phyloP scores from a whole-genome alignment of 2,113 vertebrate species.

The Rafetus swinhoei region DNA sequence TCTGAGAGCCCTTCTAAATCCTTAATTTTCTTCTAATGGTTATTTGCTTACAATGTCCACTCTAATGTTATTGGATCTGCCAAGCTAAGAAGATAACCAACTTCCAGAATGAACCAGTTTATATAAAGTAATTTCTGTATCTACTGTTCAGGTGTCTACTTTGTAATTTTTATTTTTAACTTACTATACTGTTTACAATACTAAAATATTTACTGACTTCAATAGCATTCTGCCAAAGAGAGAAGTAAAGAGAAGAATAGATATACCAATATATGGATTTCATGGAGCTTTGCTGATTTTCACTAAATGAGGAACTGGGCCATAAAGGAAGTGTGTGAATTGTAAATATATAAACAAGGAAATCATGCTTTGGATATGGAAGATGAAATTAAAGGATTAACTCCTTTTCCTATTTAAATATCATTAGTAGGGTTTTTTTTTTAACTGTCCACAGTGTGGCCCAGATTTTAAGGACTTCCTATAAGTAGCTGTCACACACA shows the following conservation, averaged over 20 bases:
- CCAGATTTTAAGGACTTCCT: background rate
- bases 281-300: background rate
- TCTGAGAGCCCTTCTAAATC: constrained; percentile 29
- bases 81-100: background rate
- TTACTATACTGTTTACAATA: background rate
- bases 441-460: background rate
- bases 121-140: background rate
- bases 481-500: background rate
- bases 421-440: background rate
- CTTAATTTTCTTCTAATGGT: background rate
- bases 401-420: background rate
- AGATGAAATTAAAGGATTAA: background rate
- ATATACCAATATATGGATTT: background rate
- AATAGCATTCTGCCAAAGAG: background rate
- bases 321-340: background rate
- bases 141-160: background rate
- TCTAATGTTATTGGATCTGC: background rate
- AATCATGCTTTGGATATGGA: background rate
- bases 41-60: background rate
- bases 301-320: background rate
- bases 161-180: background rate
- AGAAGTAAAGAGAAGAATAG: background rate
- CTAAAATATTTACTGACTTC: background rate
- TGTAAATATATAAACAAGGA: background rate
- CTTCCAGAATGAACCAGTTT: background rate